phyloP scores from a whole-genome alignment of 2,113 vertebrate species.

The Thalassoma bifasciatum region DNA sequence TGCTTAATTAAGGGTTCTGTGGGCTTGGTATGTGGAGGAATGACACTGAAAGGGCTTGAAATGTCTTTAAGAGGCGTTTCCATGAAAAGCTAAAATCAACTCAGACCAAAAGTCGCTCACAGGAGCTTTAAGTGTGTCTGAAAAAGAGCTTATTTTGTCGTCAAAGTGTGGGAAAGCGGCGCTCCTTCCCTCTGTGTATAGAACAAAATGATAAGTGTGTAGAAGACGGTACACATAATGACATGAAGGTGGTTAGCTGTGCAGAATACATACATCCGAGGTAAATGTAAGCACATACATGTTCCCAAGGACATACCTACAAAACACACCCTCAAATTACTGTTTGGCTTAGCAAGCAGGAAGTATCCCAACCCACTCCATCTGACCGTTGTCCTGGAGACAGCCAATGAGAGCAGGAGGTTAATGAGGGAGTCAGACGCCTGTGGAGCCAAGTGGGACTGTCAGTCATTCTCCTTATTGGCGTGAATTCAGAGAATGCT shows the following conservation, averaged over 20 bases:
- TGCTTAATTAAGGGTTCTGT: conserved; percentile 45
- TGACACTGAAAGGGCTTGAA: not conserved
- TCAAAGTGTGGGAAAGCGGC: not conserved
- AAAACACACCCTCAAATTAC: conserved; percentile 76
- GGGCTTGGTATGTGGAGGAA: conserved; percentile 1
- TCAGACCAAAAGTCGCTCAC: too few species aligned
- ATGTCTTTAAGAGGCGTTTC: not conserved
- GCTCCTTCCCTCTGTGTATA: not conserved
- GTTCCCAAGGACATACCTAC: conserved; percentile 53
- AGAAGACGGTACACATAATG: not conserved
- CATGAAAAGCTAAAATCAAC: not conserved
- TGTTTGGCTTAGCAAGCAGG: conserved; percentile 62
- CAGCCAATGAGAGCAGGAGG: conserved; percentile 39
- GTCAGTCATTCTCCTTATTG: conserved; percentile 49
- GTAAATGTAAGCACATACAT: conserved; percentile 30
- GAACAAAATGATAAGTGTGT: not conserved
- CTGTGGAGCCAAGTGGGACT: conserved; percentile 57
- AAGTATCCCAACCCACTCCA: conserved; percentile 64
- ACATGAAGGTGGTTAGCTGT: not conserved
- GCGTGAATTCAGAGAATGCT: conserved; percentile 59
- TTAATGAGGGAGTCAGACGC: conserved; percentile 58
- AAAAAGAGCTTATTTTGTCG: not conserved
- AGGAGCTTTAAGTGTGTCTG: not conserved
- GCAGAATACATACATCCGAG: conserved; percentile 25
- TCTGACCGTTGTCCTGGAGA: conserved; percentile 40